Percentiles rank a stretch among this genome's conserved stretches.
These are phyloP conservation scores for Lasiurus borealis DNA, from an alignment of 2,113 vertebrate genomes.

Conservation along the genomic window DNA sequence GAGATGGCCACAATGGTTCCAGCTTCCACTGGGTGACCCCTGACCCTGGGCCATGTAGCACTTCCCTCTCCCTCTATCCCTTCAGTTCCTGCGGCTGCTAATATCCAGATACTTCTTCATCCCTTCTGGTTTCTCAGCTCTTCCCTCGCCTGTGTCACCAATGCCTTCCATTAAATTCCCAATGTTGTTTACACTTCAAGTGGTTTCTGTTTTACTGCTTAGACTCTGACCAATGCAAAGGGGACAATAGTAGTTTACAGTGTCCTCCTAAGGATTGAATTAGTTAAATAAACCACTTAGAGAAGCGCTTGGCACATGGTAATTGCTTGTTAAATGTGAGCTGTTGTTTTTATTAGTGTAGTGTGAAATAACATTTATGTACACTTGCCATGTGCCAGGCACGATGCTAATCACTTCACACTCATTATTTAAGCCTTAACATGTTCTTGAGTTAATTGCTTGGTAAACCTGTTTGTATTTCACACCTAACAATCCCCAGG, in stretches of 20 bases:
- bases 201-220: slow-evolving; percentile 64
- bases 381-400: slow-evolving; percentile 45
- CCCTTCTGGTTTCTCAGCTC: background rate
- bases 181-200: slow-evolving; percentile 6
- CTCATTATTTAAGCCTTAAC: slow-evolving; percentile 43
- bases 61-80: background rate
- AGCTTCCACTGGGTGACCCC: background rate
- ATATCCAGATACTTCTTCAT: background rate
- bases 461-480: slow-evolving; percentile 65
- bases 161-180: background rate
- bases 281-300: slow-evolving; percentile 78
- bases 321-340: slow-evolving; percentile 76
- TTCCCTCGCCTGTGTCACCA: background rate
- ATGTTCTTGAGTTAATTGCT: slow-evolving; percentile 62
- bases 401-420: slow-evolving; percentile 68
- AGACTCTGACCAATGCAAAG: slow-evolving; percentile 12
- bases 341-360: slow-evolving; percentile 62
- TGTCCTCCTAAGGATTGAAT: slow-evolving; percentile 71
- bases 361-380: slow-evolving; percentile 68
- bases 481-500: slow-evolving; percentile 45
- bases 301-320: slow-evolving; percentile 41
- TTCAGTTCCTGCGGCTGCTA: background rate
- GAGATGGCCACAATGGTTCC: background rate
- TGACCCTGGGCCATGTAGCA: background rate
- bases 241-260: slow-evolving; percentile 59